These are phyloP conservation scores for Aramus guarauna DNA, from an alignment of 2,113 vertebrate species.

Conservation along the genomic window DNA sequence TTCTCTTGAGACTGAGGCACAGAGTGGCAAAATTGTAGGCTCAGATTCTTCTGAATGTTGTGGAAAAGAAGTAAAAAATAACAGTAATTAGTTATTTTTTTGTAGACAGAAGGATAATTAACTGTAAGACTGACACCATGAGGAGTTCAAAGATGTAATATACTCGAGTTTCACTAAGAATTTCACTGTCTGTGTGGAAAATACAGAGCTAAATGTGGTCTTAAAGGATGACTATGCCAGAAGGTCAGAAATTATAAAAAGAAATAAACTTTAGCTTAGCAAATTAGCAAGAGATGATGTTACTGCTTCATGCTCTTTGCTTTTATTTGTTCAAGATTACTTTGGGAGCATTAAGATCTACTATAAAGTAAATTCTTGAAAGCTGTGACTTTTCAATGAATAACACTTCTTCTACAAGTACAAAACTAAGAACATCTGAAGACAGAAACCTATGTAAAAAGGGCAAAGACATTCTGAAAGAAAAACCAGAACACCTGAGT, in stretches of 20 bases:
- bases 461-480: neutral
- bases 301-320: neutral
- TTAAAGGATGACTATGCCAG: neutral
- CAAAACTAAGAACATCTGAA: neutral
- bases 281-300: neutral
- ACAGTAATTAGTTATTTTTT: neutral
- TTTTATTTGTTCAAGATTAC: neutral
- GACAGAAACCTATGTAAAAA: neutral
- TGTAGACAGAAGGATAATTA: neutral
- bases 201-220: neutral
- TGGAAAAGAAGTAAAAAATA: neutral
- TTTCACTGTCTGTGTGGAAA: neutral
- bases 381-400: neutral
- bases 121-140: neutral
- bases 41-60: neutral
- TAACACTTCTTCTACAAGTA: neutral
- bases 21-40: neutral
- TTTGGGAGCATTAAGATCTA: neutral
- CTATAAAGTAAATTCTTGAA: neutral
- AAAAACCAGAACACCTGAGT: neutral
- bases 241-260: neutral
- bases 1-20: neutral
- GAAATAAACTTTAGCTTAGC: neutral
- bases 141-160: neutral
- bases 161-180: neutral